Evolutionary conservation across 2,113 vertebrate species (phyloP).

Genomic region (Halcyon malimbica): DNA sequence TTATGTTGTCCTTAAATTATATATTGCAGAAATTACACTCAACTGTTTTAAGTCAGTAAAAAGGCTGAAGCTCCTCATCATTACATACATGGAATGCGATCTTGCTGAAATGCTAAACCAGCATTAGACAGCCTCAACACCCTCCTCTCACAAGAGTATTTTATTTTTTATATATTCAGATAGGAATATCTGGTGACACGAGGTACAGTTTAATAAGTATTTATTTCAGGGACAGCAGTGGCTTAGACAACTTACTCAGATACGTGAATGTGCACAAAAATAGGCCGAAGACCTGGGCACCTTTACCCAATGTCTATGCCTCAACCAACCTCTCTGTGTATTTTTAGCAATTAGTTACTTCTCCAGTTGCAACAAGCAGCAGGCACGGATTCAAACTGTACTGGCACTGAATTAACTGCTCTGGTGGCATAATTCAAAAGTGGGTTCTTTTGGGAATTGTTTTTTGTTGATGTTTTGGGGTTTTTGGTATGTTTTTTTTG

Average conservation of each 20-base stretch:
- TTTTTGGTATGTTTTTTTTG: not conserved
- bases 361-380: not conserved
- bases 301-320: not conserved
- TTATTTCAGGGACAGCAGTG: not conserved
- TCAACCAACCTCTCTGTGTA: not conserved
- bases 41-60: not conserved
- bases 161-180: not conserved
- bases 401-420: not conserved
- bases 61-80: not conserved
- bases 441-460: not conserved
- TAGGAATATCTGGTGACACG: not conserved
- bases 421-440: not conserved
- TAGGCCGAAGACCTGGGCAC: not conserved
- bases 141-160: not conserved
- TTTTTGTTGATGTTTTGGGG: not conserved
- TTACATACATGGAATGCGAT: not conserved
- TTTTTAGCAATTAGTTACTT: not conserved
- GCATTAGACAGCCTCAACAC: not conserved
- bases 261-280: not conserved
- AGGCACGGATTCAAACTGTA: not conserved
- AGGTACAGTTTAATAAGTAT: not conserved
- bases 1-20: not conserved
- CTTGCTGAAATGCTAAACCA: not conserved
- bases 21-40: not conserved
- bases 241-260: not conserved